Evolutionary conservation across 1,140 invertebrate species (phyloP), one percentile per base, ranked within the genome.

Genomic region (Drosophila nebulosa): DNA sequence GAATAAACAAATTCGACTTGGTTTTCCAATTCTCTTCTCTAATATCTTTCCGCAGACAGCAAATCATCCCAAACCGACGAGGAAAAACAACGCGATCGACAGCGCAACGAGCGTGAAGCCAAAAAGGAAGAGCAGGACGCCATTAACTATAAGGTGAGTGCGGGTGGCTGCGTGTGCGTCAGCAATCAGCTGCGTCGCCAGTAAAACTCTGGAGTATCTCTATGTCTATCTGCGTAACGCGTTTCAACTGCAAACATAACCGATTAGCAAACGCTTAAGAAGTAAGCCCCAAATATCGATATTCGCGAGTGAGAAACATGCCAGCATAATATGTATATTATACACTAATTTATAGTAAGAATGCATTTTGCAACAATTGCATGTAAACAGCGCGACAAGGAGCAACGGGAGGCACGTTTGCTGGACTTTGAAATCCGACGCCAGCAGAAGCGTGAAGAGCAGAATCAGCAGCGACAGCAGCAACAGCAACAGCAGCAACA

Each of bases 41-140:
- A 1, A 46, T 21, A 36, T 51, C 10, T 18, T 36, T 57, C 70
- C 62, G 24, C 74, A 91, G 90, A 91, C 64, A 91, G 90, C 83
- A 91, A 91, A 78, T 90, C 89, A 75, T 75, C 90, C 65, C 90
- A 91, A 81, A 91, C 88, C 69, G 90, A 91, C 90, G 90, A 91
- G 85, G 90, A 91, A 66, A 91, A 91, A 64, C 90, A 91, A 56
- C 90, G 90, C 69, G 90, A 91, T 79, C 89, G 90, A 56, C 90
- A 91, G 65, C 90, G 90, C 56, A 90, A 79, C 89, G 90, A 91
- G 61, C 89, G 90, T 32, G 90, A 91, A 75, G 84, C 89, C 55
- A 91, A 91, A 81, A 90, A 91, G 74, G 89, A 90, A 74, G 90
- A 91, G 65, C 89, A 91, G 78, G 90, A 91, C 86, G 90, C 90